These are phyloP conservation scores for Psylliodes chrysocephalus DNA, from an alignment of 2,888 invertebrate genomes.

Conservation along the genomic window DNA sequence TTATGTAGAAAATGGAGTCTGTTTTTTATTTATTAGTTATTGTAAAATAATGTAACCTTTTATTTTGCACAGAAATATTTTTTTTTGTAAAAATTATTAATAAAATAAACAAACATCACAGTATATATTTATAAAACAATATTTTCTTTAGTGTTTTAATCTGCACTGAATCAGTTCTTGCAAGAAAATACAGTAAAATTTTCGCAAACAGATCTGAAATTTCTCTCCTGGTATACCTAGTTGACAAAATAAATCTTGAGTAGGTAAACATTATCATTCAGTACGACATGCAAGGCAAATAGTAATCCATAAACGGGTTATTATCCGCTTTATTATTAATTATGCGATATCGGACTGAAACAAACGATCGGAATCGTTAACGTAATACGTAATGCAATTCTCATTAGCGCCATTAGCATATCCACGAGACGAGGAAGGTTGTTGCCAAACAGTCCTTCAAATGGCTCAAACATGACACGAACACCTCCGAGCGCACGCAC, in stretches of 20 bases:
- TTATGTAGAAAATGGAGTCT: too few species aligned
- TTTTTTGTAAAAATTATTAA: too few species aligned
- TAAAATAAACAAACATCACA: too few species aligned
- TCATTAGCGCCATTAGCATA: slow-evolving; percentile 30
- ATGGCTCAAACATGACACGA: slow-evolving; percentile 52
- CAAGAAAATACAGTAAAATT: too few species aligned
- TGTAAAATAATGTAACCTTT: too few species aligned
- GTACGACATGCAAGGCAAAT: not conserved
- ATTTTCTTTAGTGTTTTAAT: too few species aligned
- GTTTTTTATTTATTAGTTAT: too few species aligned
- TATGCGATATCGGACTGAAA: slow-evolving; percentile 24
- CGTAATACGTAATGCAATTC: slow-evolving; percentile 27
- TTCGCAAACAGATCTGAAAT: too few species aligned
- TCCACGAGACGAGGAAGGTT: slow-evolving; percentile 23
- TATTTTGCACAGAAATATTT: too few species aligned
- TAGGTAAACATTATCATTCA: not conserved
- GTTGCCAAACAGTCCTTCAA: slow-evolving; percentile 21
- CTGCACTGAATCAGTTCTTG: too few species aligned
- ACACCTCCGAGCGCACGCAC: slow-evolving; percentile 48
- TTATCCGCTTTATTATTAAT: slow-evolving; percentile 25
- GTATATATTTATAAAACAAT: too few species aligned
- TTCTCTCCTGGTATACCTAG: too few species aligned
- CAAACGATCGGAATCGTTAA: slow-evolving; percentile 25
- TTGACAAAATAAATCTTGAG: not conserved
- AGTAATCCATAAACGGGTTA: slow-evolving; percentile 23